Evolutionary conservation across 92 coral and sea anemone genomes (phyloP).

Genomic region (Muricea muricata): DNA sequence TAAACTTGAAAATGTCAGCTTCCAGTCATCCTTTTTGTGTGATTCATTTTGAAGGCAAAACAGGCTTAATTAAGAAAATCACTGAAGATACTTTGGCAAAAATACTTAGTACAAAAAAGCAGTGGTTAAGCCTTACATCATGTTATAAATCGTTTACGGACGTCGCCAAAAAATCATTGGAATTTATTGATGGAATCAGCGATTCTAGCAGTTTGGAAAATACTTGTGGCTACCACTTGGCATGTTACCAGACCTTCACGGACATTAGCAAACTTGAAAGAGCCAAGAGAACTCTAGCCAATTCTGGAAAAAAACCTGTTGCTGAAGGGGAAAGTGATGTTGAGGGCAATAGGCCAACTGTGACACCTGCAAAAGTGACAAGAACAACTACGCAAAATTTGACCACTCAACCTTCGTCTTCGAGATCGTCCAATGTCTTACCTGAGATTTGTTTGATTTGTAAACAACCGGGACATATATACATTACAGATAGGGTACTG

Average conservation of each 20-base stretch:
- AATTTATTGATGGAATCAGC: background rate
- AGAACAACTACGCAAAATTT: background rate
- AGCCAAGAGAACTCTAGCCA: background rate
- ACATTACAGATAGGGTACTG: constrained; percentile 10
- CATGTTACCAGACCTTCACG: background rate
- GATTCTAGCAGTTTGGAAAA: background rate
- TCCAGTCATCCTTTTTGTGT: too few relatives aligned
- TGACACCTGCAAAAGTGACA: background rate
- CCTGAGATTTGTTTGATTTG: background rate
- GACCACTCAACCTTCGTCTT: too few relatives aligned
- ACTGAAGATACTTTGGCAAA: background rate
- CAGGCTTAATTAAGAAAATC: background rate
- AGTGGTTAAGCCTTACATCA: constrained; percentile 1
- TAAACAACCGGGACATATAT: background rate
- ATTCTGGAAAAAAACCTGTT: too few relatives aligned
- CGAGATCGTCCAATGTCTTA: constrained; percentile 8
- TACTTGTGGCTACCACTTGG: background rate
- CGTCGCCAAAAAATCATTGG: background rate
- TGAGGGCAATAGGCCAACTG: background rate
- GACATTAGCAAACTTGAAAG: background rate
- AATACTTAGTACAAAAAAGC: background rate
- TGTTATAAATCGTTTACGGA: background rate
- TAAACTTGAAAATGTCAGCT: too few relatives aligned
- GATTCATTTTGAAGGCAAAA: constrained; percentile 14
- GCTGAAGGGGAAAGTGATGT: background rate